Conservation (phyloP, 37 sponge, comb jelly and placozoan species). For the Lycopodina hypogea region DNA sequence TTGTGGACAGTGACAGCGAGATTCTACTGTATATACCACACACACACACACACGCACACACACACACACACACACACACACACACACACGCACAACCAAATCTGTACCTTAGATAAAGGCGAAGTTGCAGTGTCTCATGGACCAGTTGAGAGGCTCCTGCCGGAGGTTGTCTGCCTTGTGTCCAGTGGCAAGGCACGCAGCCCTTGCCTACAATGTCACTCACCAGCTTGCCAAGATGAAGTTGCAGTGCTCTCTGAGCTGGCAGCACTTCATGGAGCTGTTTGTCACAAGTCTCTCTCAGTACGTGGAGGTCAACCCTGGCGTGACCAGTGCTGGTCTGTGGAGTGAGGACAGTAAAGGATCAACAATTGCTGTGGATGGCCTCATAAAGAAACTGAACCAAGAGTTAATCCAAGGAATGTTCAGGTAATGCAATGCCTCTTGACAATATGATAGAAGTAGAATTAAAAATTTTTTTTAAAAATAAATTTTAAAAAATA, state of each 20-base stretch:
- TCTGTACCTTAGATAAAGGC: neutral
- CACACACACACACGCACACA: too few species aligned
- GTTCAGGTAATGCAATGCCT: slow-evolving; percentile 25
- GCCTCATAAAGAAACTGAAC: slow-evolving; percentile 4
- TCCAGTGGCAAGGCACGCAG: slow-evolving; percentile 29
- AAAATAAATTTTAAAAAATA: too few species aligned
- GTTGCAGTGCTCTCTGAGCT: neutral
- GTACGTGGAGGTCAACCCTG: neutral
- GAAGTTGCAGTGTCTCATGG: slow-evolving; percentile 6
- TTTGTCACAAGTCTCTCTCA: neutral
- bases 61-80: too few species aligned
- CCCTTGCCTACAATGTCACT: slow-evolving; percentile 1
- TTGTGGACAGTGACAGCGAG: too few species aligned
- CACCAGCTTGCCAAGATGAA: neutral
- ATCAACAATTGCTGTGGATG: neutral
- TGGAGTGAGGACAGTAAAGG: too few species aligned
- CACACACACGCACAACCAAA: too few species aligned
- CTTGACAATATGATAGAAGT: neutral
- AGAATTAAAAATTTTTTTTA: neutral
- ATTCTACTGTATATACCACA: too few species aligned
- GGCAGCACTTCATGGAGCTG: neutral
- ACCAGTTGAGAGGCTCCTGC: neutral
- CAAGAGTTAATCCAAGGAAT: slow-evolving; percentile 11
- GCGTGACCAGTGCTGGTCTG: neutral
- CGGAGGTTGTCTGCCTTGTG: neutral